phyloP scores from a whole-genome alignment of 2,888 invertebrate species.

The Pollenia angustigena region DNA sequence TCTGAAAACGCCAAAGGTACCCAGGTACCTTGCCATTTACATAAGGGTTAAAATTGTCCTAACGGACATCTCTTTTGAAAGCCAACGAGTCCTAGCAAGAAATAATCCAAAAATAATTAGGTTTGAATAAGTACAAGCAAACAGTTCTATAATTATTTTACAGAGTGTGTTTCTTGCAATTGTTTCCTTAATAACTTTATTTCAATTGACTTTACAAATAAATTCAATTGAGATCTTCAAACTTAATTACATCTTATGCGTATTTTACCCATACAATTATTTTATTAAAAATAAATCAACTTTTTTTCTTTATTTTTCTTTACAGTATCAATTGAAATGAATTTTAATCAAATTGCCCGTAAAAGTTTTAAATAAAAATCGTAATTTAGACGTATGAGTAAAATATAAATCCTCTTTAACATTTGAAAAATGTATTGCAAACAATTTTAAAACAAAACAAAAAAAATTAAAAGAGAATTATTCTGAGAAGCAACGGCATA shows the following conservation, averaged over 20 bases:
- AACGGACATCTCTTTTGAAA: no score
- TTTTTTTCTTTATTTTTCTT: conserved; percentile 9
- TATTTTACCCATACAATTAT: conserved; percentile 2
- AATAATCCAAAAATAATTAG: no score
- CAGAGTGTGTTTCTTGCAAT: no score
- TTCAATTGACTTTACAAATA: no score
- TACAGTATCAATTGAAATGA: conserved; percentile 18
- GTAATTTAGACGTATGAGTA: background rate
- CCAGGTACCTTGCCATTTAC: no score
- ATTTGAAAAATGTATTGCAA: background rate
- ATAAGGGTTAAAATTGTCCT: no score
- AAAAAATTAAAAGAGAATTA: conserved; percentile 32
- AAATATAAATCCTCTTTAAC: conserved; percentile 14
- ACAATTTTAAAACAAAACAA: conserved; percentile 34
- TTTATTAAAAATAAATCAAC: conserved; percentile 13
- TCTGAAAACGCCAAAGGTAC: no score
- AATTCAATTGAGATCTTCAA: background rate
- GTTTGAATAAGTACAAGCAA: no score
- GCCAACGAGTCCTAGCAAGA: no score
- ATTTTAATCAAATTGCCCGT: conserved; percentile 26
- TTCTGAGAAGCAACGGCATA: background rate
- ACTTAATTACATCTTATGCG: background rate
- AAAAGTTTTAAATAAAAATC: background rate
- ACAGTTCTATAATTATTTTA: no score
- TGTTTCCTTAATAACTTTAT: no score